Evolutionary conservation across 2,888 invertebrate genomes (phyloP), one percentile per base, ranked within the genome.

Genomic region (Leptogaster cylindrica): DNA sequence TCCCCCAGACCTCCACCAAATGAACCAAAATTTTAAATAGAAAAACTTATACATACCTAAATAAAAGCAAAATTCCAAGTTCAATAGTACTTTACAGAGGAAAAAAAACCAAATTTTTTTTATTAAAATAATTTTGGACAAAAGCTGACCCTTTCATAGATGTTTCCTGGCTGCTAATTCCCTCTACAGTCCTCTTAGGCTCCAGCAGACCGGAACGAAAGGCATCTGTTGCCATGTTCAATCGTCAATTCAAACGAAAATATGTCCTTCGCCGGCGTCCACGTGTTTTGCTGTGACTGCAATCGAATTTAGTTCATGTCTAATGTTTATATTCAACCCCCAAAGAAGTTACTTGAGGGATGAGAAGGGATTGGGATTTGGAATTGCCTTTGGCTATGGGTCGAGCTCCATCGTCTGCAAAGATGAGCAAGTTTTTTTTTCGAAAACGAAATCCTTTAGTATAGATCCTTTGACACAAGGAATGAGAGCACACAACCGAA

Each of bases 181-280:
- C 33, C 31, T 10, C n/a, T 3, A 10, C 52, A 14, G 27, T 16
- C 10, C 52, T 14, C 18, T 18, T 10, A 28, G 33, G 52, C 33
- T 16, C 33, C n/a, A 31, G 16, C 52, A 52, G 52, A 52, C 52
- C 20, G 52, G 28, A 52, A 52, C 27, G 52, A 33, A 51, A 31
- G 33, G 52, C 52, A 52, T 52, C 52, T 52, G 52, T 52, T 52
- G 52, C 52, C n/a, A n/a, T 52, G 52, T 33, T 33, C 52, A 33
- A 16, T 27, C 33, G 31, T 18, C 31, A n/a, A 51, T 6, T 31
- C 10, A 20, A 12, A 16, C n/a, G 18, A n/a, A 10, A 23, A 50
- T 28, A 16, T 52, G 14, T 33, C 52, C 52, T 16, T 28, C 31
- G 14, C 12, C 3, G 4, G n/a, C n/a, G 10, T 36, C 12, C 4